Evolutionary conservation across 2,113 vertebrate genomes (phyloP), one percentile per base, ranked within the genome.

Genomic region (Daphoenositta chrysoptera): DNA sequence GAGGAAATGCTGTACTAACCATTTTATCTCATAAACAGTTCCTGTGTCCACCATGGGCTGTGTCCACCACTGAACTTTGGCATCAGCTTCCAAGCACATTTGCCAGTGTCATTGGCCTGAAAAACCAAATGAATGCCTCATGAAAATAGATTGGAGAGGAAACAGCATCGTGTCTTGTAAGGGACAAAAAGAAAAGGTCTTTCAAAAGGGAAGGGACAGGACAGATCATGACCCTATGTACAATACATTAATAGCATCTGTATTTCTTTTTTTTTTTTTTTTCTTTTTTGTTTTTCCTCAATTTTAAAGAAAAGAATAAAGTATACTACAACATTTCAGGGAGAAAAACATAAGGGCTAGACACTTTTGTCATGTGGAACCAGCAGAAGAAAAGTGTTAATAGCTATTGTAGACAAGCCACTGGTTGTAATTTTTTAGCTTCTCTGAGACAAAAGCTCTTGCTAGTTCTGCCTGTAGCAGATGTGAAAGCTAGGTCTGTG

Each of bases 361-460:
- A 24, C 3, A 6, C 2, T 53, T 79, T 33, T 33, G 0, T 82
- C 21, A 28, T 65, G 33, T 0, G 0, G 35, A 75, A 47, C 9
- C 27, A 47, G 33, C 30, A 87, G 42, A 84, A 68, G 39, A 33
- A 70, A 82, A 79, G 19, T 42, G 11, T 27, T 47, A 76, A 57
- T 9, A 45, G 18, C 40, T 76, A 1, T 48, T 33, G 40, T 39
- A 88, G 50, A 50, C 27, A 48, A 69, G 16, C 4, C 30, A n/a
- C 35, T 26, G 13, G 33, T 54, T 1, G 7, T 50, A 58, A 31
- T 15, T 39, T 44, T 60, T 69, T 42, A 22, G 9, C 3, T 65
- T 56, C 35, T 20, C 63, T 51, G 30, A 68, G 10, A 28, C 23
- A 77, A 61, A 83, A 91, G 10, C 18, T 64, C 14, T 42, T 57